These are phyloP conservation scores for Apolygus lucorum DNA, from an alignment of 1,140 invertebrate species.

Conservation along the genomic window DNA sequence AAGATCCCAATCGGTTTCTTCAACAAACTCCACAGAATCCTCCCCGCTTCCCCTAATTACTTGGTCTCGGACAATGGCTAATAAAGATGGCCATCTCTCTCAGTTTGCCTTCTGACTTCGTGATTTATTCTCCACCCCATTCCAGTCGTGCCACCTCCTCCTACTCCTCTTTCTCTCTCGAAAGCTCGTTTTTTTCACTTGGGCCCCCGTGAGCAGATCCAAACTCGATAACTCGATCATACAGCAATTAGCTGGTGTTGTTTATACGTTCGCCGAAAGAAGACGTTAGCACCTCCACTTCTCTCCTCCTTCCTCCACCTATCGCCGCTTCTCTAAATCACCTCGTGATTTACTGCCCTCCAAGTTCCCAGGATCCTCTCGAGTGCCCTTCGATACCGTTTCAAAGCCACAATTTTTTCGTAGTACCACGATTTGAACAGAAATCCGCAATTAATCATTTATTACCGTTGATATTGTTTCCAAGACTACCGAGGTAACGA, in stretches of 20 bases:
- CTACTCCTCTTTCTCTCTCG: constrained; percentile 18
- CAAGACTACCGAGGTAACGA: too few relatives aligned
- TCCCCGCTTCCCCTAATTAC: constrained; percentile 11
- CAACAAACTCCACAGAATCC: background rate
- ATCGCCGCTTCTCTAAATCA: constrained; percentile 17
- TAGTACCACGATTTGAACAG: too few relatives aligned
- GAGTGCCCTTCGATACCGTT: too few relatives aligned
- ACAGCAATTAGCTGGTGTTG: constrained; percentile 17
- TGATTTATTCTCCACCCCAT: constrained; percentile 18
- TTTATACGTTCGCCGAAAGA: constrained; percentile 15
- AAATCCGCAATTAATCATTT: too few relatives aligned
- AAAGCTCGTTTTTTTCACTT: constrained; percentile 1
- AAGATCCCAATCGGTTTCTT: background rate
- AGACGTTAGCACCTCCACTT: constrained; percentile 20
- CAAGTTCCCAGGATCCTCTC: background rate
- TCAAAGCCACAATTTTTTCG: too few relatives aligned
- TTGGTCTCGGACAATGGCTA: constrained; percentile 18
- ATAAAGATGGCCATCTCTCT: constrained; percentile 23
- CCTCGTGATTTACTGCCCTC: background rate
- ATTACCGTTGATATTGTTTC: too few relatives aligned
- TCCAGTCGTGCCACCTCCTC: background rate
- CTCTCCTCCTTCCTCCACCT: too few relatives aligned
- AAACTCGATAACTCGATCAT: constrained; percentile 18
- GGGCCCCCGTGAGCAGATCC: constrained; percentile 15
- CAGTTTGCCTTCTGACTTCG: background rate